Evolutionary conservation across 2,888 invertebrate species (phyloP), one percentile per base, ranked within the genome.

Genomic region (Sphaeridia pumilis): DNA sequence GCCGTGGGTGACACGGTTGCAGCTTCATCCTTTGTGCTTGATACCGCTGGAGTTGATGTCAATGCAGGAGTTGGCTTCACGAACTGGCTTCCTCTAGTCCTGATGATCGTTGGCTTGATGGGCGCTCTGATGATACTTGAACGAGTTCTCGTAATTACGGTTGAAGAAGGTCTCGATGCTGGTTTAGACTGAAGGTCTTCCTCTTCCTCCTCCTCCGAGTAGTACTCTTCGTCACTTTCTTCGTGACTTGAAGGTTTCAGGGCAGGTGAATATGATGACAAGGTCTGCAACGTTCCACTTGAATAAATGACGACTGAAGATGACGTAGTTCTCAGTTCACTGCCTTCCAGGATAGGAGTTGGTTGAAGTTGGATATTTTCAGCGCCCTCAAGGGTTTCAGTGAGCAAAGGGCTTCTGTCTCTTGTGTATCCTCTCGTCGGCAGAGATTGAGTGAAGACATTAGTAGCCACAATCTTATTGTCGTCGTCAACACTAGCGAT

Each of bases 401-500:
- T 52, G 10, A 48, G 25, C 47, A 42, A 4, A 17, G 54, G 27
- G 1, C 22, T n/a, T 34, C 26, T 45, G 17, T 27, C n/a, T 12
- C 46, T 38, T 5, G 38, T 26, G 7, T 4, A 26, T 7, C 27
- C 41, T 20, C 56, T 50, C 3, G 60, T 52, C 4, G 64, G 62
- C 14, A 63, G 26, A 22, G 63, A 58, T 0, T 60, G 59, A 2
- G 63, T 63, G 43, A 68, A 61, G 2, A 66, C 63, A 44, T 67
- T 66, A 10, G 68, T 67, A 2, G 59, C 61, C 1, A 67, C 58
- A 34, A 68, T 67, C 50, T 65, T 61, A 49, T 68, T 67, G 31
- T 65, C 64, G 43, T 66, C 66, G 49, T 67, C 67, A 25, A 68
- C 65, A 35, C 64, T 65, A 2, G 66, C 67, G 44, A 67, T 67